phyloP scores from a whole-genome alignment of 2,888 invertebrate genomes.

The Xestia xanthographa region DNA sequence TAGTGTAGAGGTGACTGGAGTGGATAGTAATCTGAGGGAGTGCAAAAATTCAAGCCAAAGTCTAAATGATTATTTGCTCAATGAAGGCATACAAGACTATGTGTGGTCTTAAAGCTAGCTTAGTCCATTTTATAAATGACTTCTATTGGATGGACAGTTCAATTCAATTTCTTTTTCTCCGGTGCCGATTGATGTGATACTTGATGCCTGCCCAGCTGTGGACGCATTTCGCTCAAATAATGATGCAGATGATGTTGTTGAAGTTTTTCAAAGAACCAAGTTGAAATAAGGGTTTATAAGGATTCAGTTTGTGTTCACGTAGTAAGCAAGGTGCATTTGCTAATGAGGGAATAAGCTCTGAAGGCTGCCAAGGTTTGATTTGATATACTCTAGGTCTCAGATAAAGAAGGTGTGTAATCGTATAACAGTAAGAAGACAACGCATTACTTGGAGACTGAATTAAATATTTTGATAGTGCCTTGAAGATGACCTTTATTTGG shows the following conservation, averaged over 20 bases:
- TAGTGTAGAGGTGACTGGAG: no score
- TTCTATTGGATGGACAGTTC: no score
- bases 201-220: neutral
- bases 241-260: no score
- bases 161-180: no score
- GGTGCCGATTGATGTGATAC: no score
- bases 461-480: no score
- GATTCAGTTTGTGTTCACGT: neutral
- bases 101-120: neutral
- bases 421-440: no score
- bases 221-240: neutral
- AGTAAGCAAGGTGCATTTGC: constrained; percentile 21
- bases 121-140: neutral
- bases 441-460: no score
- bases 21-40: neutral
- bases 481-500: no score
- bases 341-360: constrained; percentile 28
- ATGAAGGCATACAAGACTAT: neutral
- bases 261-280: neutral
- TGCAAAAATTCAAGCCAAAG: no score
- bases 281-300: neutral
- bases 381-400: neutral
- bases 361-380: neutral
- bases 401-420: no score
- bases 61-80: neutral